Evolutionary conservation across 30 jellyfish, hydroid and myxozoan species (phyloP).

Genomic region (Catostylus mosaicus): DNA sequence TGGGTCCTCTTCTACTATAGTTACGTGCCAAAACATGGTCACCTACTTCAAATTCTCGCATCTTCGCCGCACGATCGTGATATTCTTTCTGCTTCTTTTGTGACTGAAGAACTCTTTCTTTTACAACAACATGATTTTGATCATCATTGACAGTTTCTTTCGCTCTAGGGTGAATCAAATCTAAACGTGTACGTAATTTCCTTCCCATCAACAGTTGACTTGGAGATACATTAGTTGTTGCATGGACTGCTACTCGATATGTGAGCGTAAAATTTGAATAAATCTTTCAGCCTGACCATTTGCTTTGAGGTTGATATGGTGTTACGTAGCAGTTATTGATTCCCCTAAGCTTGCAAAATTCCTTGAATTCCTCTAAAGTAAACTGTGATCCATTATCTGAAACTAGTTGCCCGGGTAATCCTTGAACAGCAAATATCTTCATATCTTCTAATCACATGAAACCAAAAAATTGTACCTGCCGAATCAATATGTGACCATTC

Average conservation of each 20-base stretch:
- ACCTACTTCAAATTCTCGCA: too few species aligned
- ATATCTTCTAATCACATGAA: constrained; percentile 58
- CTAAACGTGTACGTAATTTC: constrained; percentile 16
- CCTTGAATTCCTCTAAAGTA: too few species aligned
- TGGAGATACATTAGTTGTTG: constrained; percentile 20
- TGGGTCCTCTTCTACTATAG: too few species aligned
- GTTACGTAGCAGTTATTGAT: constrained; percentile 58
- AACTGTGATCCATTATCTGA: too few species aligned
- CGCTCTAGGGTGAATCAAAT: constrained; percentile 36
- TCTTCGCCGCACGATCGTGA: too few species aligned
- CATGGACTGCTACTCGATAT: constrained; percentile 45
- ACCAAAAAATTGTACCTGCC: constrained; percentile 64
- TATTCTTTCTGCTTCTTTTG: too few species aligned
- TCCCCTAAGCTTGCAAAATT: constrained; percentile 78
- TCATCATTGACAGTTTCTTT: constrained; percentile 33
- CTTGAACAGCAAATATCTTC: too few species aligned
- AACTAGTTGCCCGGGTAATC: too few species aligned
- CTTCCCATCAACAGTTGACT: too few species aligned
- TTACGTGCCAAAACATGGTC: too few species aligned
- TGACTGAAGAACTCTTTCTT: too few species aligned
- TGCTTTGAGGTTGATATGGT: constrained; percentile 57
- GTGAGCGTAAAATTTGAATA: constrained; percentile 35
- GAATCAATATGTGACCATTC: constrained; percentile 44
- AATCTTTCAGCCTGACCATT: constrained; percentile 47
- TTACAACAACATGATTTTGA: too few species aligned